A percentile compares a stretch with the other conserved stretches of the same genome.
Conservation (phyloP, 1,140 invertebrate species). For the Drosophila equinoxialis region DNA sequence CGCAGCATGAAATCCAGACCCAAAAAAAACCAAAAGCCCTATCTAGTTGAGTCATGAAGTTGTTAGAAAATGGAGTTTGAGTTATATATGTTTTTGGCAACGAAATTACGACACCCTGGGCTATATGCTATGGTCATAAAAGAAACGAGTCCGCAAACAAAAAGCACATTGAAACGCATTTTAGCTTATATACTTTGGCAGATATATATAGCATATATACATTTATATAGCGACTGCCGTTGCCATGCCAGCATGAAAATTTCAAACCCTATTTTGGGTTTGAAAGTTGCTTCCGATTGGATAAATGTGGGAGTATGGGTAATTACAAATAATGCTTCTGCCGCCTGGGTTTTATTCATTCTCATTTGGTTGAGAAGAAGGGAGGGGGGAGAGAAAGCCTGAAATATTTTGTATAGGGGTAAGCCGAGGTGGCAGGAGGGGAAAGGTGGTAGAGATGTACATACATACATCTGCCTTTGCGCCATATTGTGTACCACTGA, state of each 20-base stretch:
- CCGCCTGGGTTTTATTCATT: constrained; percentile 26
- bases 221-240: constrained; percentile 32
- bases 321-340: constrained; percentile 77
- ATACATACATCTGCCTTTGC: constrained; percentile 53
- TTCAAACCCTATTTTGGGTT: constrained; percentile 82
- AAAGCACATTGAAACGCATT: constrained; percentile 20
- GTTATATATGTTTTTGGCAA: constrained; percentile 67
- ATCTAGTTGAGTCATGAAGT: constrained; percentile 21
- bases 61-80: constrained; percentile 74
- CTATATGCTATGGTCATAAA: constrained; percentile 35
- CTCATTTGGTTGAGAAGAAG: neutral
- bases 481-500: constrained; percentile 49
- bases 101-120: constrained; percentile 78
- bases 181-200: constrained; percentile 28
- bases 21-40: constrained; percentile 31
- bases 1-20: constrained; percentile 20
- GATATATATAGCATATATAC: constrained; percentile 37
- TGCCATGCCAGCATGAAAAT: constrained; percentile 71
- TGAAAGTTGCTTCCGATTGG: constrained; percentile 82
- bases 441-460: neutral
- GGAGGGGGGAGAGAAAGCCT: constrained; percentile 3
- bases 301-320: constrained; percentile 75
- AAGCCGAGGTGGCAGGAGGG: constrained; percentile 14
- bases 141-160: neutral
- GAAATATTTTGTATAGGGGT: constrained; percentile 27